Conservation (phyloP, 2,113 vertebrate species). For the Mus musculus region GRCm39 chr1:44633501-44634000, state of each 20-base stretch:
- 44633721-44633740: neutral
- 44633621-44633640: neutral
- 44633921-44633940: neutral
- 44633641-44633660: neutral
- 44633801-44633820: neutral
- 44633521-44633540: neutral
- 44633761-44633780: neutral
- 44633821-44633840: neutral
- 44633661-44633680: neutral
- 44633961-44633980: neutral
- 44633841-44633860: neutral
- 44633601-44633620: neutral
- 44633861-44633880: neutral
- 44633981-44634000: neutral
- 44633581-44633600: neutral
- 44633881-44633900: neutral
- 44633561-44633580: neutral
- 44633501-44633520: neutral
- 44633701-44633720: no score
- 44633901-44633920: neutral
- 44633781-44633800: neutral
- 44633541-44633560: neutral
- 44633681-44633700: neutral
- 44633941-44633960: neutral
- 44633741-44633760: neutral